Base-by-base conservation (phyloP, 2,888 invertebrate species). In the Carcina quercana region DNA sequence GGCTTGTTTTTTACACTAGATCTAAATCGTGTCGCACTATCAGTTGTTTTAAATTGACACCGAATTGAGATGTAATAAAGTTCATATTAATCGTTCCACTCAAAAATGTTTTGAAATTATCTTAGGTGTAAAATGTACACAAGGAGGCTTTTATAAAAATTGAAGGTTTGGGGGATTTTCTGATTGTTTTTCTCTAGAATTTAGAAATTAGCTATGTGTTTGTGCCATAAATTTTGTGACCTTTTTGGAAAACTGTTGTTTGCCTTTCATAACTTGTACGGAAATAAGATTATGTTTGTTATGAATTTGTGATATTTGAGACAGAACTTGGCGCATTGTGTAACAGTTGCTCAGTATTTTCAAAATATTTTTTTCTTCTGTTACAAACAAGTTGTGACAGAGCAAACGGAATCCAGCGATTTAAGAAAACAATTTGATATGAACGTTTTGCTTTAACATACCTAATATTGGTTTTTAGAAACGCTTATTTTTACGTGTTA, bases 401-500 rank as follows among this genome's bases (percentile, higher is more conserved):
- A n/a, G n/a, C n/a, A 32, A 29, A 36, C 43, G 38, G 37, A 42
- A 32, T 29, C 31, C 41, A 43, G 42, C 35, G 38, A 38, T 11
- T 36, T 50, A 39, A 40, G 38, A 32, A 36, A 38, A 42, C 45
- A 37, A 51, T 55, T 53, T 51, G 43, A 53, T 52, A 48, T 42
- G 40, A 44, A 42, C 29, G 28, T 40, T 43, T 44, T 37, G 37
- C 42, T 46, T 43, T 35, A 37, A 30, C 34, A 21, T 34, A 39
- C 14, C 30, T 21, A 32, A 20, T 44, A 38, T 52, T 49, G 48
- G 61, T 60, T 61, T 63, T 63, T 73, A 75, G 73, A 45, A 52
- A 71, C 69, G 78, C 76, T 79, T 75, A 66, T 64, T 69, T 55
- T 68, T 61, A 54, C 64, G 56, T 71, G 68, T 69, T 74, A 74